phyloP scores from a whole-genome alignment of 2,113 vertebrate species.

The Cettia cetti region DNA sequence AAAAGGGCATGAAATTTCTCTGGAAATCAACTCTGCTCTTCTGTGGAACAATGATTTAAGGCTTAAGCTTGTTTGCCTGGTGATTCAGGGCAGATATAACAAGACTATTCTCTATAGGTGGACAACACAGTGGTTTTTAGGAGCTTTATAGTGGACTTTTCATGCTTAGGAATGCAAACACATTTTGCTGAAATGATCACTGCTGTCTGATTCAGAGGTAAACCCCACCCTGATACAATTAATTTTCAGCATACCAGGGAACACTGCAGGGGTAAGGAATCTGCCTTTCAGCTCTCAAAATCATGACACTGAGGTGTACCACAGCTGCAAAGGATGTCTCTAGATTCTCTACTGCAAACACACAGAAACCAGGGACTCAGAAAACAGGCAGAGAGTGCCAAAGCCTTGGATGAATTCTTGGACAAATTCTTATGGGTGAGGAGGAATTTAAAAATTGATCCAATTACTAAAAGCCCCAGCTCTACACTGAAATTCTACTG shows the following conservation, averaged over 20 bases:
- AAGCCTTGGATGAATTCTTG: slow-evolving; percentile 36
- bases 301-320: background rate
- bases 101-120: slow-evolving; percentile 62
- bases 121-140: slow-evolving; percentile 49
- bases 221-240: background rate
- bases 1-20: slow-evolving; percentile 75
- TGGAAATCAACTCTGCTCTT: slow-evolving; percentile 70
- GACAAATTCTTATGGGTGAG: background rate
- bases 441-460: slow-evolving; percentile 9
- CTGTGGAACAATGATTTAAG: slow-evolving; percentile 70
- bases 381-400: background rate
- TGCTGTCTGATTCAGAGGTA: slow-evolving; percentile 22
- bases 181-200: background rate
- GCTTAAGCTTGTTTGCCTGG: slow-evolving; percentile 71
- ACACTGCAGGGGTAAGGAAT: background rate
- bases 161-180: slow-evolving; percentile 29
- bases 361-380: background rate
- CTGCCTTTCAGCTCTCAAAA: slow-evolving; percentile 8
- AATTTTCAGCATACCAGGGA: background rate
- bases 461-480: background rate
- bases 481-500: background rate
- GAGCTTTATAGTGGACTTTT: slow-evolving; percentile 60
- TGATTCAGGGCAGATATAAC: slow-evolving; percentile 71
- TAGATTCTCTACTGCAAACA: background rate
- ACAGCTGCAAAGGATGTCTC: slow-evolving; percentile 32